Percentiles rank a stretch among this genome's conserved stretches.
These are phyloP conservation scores for Tetragnatha versicolor DNA, from an alignment of 1,140 invertebrate species.

Conservation along the genomic window DNA sequence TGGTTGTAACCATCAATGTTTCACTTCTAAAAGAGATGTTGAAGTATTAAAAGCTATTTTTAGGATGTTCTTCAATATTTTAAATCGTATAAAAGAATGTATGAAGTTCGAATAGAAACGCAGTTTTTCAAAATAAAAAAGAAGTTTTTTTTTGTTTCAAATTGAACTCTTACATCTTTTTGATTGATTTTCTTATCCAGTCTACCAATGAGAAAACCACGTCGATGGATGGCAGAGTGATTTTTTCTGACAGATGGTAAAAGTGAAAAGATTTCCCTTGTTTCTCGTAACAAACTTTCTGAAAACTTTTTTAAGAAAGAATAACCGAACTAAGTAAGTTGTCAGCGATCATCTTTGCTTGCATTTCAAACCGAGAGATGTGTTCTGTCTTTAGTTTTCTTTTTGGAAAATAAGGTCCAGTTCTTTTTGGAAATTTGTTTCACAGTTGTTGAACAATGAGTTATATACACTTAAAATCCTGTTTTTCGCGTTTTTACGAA, in stretches of 20 bases:
- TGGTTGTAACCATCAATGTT: too few species aligned
- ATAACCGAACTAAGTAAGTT: constrained; percentile 1
- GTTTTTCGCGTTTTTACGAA: too few species aligned
- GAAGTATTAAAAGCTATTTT: too few species aligned
- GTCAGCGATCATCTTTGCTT: neutral
- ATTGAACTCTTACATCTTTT: constrained; percentile 15
- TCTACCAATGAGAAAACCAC: constrained; percentile 4
- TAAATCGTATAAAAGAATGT: neutral
- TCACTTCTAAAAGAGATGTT: too few species aligned
- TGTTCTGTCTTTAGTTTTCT: neutral
- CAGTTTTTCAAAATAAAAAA: neutral
- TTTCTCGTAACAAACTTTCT: constrained; percentile 14
- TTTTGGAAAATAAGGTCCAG: neutral
- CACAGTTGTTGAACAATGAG: too few species aligned
- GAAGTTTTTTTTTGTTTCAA: neutral
- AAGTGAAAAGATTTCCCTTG: constrained; percentile 16
- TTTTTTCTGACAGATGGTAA: neutral
- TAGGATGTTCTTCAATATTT: too few species aligned
- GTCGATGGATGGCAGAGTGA: neutral
- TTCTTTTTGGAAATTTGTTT: too few species aligned
- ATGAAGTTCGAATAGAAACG: constrained; percentile 2
- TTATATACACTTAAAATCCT: too few species aligned
- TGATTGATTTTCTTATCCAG: constrained; percentile 15
- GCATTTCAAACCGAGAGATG: constrained; percentile 7
- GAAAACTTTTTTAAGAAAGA: constrained; percentile 6